Evolutionary conservation across 1,140 invertebrate genomes (phyloP).

Genomic region (Eupristina koningsbergeri): DNA sequence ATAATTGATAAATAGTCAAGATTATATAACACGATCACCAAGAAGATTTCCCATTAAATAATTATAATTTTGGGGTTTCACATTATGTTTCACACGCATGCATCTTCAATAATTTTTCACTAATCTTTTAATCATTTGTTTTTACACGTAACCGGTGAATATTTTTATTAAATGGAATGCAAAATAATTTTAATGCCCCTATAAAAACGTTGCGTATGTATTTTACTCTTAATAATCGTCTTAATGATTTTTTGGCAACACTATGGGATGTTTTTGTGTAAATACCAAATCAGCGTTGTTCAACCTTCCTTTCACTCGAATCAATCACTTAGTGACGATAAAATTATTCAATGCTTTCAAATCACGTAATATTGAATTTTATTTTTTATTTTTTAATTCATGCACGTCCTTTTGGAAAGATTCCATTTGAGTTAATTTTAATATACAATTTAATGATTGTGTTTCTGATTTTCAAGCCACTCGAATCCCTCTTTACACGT

Average conservation of each 20-base stretch:
- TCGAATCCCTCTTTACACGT: neutral
- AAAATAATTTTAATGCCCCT: neutral
- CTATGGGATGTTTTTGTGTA: neutral
- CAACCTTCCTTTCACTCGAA: neutral
- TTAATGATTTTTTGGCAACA: neutral
- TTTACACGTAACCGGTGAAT: neutral
- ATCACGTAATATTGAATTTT: neutral
- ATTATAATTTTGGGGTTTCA: neutral
- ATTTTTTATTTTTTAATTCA: neutral
- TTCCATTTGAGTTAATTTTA: neutral
- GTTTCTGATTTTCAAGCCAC: neutral
- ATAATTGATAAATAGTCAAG: too few relatives aligned
- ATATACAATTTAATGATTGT: neutral
- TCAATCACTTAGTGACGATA: neutral
- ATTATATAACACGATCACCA: slow-evolving; percentile 7
- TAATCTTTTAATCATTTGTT: neutral
- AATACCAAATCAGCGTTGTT: neutral
- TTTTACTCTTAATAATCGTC: neutral
- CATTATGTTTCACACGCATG: too few relatives aligned
- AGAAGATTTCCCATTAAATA: slow-evolving; percentile 49
- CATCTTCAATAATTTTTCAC: neutral
- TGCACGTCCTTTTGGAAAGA: neutral
- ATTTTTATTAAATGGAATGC: neutral
- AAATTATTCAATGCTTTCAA: neutral
- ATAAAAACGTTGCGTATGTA: neutral